Percentiles rank a stretch among this genome's conserved stretches.
Conservation (phyloP, 2,113 vertebrate genomes). For the Mystacornis crossleyi region DNA sequence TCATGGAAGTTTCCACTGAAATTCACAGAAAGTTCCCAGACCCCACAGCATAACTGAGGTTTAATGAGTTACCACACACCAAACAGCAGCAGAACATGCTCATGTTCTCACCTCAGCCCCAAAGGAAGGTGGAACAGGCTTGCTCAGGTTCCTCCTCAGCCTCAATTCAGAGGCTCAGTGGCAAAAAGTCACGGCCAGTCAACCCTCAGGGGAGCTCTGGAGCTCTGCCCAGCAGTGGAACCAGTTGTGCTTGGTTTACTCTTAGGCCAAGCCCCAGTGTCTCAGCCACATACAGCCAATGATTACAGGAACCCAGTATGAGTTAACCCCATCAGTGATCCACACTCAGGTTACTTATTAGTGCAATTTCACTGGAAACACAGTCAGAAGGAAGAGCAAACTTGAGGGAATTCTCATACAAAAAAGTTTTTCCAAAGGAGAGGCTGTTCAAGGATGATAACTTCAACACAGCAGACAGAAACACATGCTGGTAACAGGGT, state of each 20-base stretch:
- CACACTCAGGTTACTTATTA: not conserved
- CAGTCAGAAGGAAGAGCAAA: not conserved
- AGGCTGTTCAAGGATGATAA: not conserved
- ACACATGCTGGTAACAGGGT: not conserved
- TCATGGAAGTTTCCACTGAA: slow-evolving; percentile 18
- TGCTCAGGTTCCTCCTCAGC: not conserved
- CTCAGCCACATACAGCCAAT: not conserved
- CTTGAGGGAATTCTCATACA: not conserved
- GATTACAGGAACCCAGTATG: not conserved
- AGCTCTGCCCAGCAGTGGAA: not conserved
- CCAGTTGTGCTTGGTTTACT: not conserved
- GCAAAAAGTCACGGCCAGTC: not conserved
- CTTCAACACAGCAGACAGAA: not conserved
- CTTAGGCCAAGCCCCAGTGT: not conserved
- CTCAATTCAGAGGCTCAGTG: not conserved
- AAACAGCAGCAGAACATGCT: not conserved
- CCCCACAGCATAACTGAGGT: not conserved
- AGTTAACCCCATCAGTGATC: not conserved
- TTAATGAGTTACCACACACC: slow-evolving; percentile 26
- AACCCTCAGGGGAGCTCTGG: not conserved
- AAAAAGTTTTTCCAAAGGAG: not conserved
- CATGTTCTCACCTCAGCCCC: not conserved
- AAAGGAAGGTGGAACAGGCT: not conserved
- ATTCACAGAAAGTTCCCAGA: not conserved
- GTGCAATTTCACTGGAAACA: not conserved